Evolutionary conservation across 2,797 vertebrate species (phyloP), one percentile per base, ranked within the genome.

Genomic region (Apogon talboti): DNA sequence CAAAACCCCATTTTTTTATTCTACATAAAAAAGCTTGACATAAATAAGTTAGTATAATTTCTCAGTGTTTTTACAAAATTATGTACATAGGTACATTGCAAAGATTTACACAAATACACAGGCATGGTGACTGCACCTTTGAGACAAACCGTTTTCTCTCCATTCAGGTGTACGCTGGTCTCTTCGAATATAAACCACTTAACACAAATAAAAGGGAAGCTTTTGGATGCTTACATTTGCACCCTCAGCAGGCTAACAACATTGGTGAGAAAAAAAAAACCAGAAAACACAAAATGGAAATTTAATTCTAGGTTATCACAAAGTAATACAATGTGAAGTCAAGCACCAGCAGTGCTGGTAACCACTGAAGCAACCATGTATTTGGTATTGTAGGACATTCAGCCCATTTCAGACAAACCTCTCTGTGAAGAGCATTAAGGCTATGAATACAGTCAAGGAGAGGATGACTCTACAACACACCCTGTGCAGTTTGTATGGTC

Each of bases 41-140:
- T 98, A 98, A 98, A 99, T 98, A 98, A 99, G 95, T 99, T 98
- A 98, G 96, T 98, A 97, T 96, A 98, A 95, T 97, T 98, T 97
- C 94, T 98, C 97, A 98, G 96, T 98, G 96, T 98, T 95, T 99
- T 97, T 97, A 98, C 92, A 94, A 93, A 92, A 89, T 89, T 92
- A 93, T 94, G 92, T 95, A 94, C 93, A 93, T 72, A 90, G 81
- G 91, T 92, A 93, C 89, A 92, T 89, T 85, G 83, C 79, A 91
- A 91, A 87, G 84, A 87, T 91, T 86, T 91, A 92, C 89, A 93
- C 90, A 91, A 91, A 90, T 91, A 94, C 93, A 94, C 91, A 94
- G 91, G 91, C 87, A 91, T 82, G 84, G 80, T 87, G 82, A 81
- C 88, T 88, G 85, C 76, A 81, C 83, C 81, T 89, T 78, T 86